phyloP scores from a whole-genome alignment of 2,113 vertebrate species.

The Sebastes fasciatus region DNA sequence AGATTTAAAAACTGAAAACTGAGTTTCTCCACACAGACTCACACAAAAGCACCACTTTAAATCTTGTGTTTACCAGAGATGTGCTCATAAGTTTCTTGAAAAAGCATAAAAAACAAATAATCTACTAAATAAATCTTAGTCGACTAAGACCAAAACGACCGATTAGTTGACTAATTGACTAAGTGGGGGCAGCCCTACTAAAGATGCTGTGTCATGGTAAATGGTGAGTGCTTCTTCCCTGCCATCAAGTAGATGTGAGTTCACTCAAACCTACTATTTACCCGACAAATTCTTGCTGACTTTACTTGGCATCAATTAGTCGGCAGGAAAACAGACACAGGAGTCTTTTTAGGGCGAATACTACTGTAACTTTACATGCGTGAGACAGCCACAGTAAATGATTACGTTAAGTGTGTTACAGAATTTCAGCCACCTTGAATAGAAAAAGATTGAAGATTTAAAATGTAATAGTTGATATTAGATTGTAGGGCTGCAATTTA shows the following conservation, averaged over 20 bases:
- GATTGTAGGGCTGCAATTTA: too few relatives aligned
- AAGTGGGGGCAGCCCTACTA: too few relatives aligned
- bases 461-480: not conserved
- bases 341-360: not conserved
- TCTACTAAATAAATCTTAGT: too few relatives aligned
- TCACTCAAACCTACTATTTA: constrained; percentile 74
- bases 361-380: constrained; percentile 5
- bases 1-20: too few relatives aligned
- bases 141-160: too few relatives aligned
- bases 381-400: constrained; percentile 20
- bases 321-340: constrained; percentile 29
- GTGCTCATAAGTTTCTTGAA: too few relatives aligned
- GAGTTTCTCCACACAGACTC: too few relatives aligned
- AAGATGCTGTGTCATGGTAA: not conserved
- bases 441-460: not conserved
- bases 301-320: constrained; percentile 55
- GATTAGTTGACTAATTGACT: too few relatives aligned
- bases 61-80: too few relatives aligned
- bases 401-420: constrained; percentile 23
- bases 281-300: constrained; percentile 77
- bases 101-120: too few relatives aligned
- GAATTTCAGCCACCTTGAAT: not conserved
- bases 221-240: constrained; percentile 16
- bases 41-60: too few relatives aligned
- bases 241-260: constrained; percentile 55